Percentiles rank a stretch among this genome's conserved stretches.
Evolutionary conservation across 2,113 vertebrate genomes (phyloP).

Genomic region (Nesoenas mayeri): DNA sequence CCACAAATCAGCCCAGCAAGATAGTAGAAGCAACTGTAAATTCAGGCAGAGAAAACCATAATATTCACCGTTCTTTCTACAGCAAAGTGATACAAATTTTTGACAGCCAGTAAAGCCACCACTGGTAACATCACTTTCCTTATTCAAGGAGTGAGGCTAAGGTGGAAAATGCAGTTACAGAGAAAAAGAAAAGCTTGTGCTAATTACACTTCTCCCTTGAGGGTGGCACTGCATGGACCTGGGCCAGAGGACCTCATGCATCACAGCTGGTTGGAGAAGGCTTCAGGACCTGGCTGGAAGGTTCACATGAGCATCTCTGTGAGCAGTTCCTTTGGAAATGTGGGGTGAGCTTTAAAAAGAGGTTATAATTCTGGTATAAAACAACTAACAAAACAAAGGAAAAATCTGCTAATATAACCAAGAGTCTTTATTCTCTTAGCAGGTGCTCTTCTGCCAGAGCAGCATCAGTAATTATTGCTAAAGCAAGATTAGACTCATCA

Average conservation of each 20-base stretch:
- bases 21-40: neutral
- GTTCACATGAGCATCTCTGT: rapidly evolving
- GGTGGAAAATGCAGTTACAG: neutral
- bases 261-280: neutral
- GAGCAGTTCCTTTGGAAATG: neutral
- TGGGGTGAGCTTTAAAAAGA: neutral
- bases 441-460: neutral
- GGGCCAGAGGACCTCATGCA: neutral
- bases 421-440: neutral
- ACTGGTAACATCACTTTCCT: rapidly evolving
- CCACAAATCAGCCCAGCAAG: neutral
- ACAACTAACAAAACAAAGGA: neutral
- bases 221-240: neutral
- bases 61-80: neutral
- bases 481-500: neutral
- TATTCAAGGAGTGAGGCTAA: neutral
- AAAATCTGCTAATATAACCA: neutral
- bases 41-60: neutral
- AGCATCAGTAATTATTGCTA: neutral
- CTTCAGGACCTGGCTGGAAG: neutral
- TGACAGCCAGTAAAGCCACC: neutral
- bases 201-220: neutral
- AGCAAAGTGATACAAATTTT: neutral
- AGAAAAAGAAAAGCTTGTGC: neutral
- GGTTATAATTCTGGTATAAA: neutral